These are phyloP conservation scores for Hydropotes inermis DNA, from an alignment of 2,113 vertebrate genomes.

Conservation along the genomic window DNA sequence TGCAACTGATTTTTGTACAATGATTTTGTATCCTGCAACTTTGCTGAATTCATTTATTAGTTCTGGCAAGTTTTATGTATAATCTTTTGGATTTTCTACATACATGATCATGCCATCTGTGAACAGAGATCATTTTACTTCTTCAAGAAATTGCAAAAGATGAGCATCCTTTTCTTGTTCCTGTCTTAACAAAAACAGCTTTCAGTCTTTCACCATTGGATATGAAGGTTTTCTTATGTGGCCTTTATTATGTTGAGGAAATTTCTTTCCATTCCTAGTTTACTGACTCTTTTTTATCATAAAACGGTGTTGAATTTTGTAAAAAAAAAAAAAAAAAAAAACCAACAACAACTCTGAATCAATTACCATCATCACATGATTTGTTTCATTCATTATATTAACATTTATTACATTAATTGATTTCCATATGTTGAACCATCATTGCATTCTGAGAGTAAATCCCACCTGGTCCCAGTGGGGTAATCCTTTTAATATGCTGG, in stretches of 20 bases:
- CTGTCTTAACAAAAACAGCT: not conserved
- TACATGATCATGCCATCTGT: not conserved
- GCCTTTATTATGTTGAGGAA: not conserved
- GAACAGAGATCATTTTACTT: not conserved
- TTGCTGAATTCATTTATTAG: not conserved
- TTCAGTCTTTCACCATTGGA: not conserved
- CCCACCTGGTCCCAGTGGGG: not conserved
- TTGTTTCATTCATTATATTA: not conserved
- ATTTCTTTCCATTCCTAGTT: not conserved
- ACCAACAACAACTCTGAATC: too few species aligned
- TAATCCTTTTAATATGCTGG: not conserved
- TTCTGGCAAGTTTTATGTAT: not conserved
- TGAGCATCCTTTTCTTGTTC: not conserved
- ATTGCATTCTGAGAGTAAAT: not conserved
- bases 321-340: not conserved
- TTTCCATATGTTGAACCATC: not conserved
- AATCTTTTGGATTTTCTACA: not conserved
- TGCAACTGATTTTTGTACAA: not conserved
- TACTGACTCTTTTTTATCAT: not conserved
- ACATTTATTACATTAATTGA: not conserved
- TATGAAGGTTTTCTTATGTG: not conserved
- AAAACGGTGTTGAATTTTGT: not conserved
- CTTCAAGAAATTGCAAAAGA: not conserved
- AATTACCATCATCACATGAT: rapidly evolving
- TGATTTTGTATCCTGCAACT: not conserved